Conservation (phyloP, 30 jellyfish, hydroid and myxozoan species). For the Aurelia aurita region DNA sequence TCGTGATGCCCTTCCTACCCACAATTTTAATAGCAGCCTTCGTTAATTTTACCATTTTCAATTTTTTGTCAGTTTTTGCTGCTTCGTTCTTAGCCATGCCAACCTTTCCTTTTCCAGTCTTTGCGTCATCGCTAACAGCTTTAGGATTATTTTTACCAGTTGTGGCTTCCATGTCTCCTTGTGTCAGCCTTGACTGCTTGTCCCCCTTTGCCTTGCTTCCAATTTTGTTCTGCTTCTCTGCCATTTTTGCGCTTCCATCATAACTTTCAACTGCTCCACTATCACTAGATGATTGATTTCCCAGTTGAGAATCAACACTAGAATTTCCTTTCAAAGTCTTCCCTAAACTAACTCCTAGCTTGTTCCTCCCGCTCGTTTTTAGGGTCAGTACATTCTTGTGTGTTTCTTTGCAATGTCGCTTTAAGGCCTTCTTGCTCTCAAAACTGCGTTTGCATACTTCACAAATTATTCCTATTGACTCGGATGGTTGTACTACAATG, state of each 20-base stretch:
- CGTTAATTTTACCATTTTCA: not conserved
- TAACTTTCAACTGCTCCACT: not conserved
- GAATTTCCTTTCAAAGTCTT: too few species aligned
- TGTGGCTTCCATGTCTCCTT: not conserved
- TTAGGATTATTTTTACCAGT: not conserved
- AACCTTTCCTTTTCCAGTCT: not conserved
- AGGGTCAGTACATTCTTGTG: not conserved
- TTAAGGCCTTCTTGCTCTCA: slow-evolving; percentile 35
- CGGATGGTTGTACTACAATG: slow-evolving; percentile 61
- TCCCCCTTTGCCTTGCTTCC: too few species aligned
- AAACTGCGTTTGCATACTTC: slow-evolving; percentile 35
- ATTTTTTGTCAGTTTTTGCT: not conserved
- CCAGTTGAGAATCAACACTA: too few species aligned
- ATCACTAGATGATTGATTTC: too few species aligned
- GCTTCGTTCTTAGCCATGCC: slow-evolving; percentile 8
- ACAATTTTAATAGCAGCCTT: not conserved
- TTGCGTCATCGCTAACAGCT: not conserved
- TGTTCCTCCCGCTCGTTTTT: too few species aligned
- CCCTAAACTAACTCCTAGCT: too few species aligned
- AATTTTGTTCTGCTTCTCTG: too few species aligned
- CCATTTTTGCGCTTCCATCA: too few species aligned
- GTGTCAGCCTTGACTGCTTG: too few species aligned
- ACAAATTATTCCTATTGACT: slow-evolving; percentile 33
- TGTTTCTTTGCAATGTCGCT: slow-evolving; percentile 39
- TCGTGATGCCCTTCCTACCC: too few species aligned